phyloP scores from a whole-genome alignment of 2,888 invertebrate species.

The Stramonita haemastoma region DNA sequence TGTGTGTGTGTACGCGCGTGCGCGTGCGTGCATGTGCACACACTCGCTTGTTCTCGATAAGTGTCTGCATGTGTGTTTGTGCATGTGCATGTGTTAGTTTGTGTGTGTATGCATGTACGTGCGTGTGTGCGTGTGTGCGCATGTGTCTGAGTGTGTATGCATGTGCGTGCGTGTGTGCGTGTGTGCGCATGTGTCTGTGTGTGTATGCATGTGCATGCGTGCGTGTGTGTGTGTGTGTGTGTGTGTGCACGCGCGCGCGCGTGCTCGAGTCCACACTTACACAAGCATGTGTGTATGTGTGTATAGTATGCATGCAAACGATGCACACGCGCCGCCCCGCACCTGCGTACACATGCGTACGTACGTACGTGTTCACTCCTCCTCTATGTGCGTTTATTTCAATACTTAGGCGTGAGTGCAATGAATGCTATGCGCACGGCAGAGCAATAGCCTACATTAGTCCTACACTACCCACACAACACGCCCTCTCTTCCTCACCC shows the following conservation, averaged over 20 bases:
- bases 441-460: too few relatives aligned
- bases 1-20: too few relatives aligned
- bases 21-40: too few relatives aligned
- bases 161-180: neutral
- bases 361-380: neutral
- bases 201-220: neutral
- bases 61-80: neutral
- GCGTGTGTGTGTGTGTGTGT: neutral
- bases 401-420: neutral
- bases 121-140: neutral
- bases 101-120: neutral
- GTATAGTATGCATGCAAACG: too few relatives aligned
- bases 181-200: constrained; percentile 9
- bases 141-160: neutral
- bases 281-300: neutral
- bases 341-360: too few relatives aligned
- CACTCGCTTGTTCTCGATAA: too few relatives aligned
- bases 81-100: neutral
- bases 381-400: neutral
- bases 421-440: neutral
- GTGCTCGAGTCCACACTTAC: too few relatives aligned
- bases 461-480: too few relatives aligned
- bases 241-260: neutral
- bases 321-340: neutral
- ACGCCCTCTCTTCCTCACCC: too few relatives aligned